A percentile compares a stretch with the other conserved stretches of the same genome.
Evolutionary conservation across 2,113 vertebrate species (phyloP).

Genomic region (Eclectus roratus): DNA sequence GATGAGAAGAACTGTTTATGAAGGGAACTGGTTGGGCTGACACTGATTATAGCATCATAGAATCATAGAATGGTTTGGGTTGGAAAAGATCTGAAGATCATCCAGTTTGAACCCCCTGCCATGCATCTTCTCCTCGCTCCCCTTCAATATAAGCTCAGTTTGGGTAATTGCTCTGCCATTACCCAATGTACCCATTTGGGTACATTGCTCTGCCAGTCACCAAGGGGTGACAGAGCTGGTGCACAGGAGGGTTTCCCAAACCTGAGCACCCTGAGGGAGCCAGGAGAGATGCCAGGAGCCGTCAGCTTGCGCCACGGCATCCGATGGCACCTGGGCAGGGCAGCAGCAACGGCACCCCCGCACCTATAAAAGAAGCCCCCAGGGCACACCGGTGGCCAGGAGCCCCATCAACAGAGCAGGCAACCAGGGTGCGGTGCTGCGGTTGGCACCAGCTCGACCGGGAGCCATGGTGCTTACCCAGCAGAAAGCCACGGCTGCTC

Average conservation of each 20-base stretch:
- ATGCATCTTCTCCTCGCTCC: not conserved
- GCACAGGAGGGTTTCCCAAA: not conserved
- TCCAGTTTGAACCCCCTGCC: not conserved
- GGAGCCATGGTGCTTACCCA: not conserved
- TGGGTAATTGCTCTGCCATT: not conserved
- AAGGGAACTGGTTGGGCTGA: not conserved
- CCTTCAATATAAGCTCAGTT: not conserved
- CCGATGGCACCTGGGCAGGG: not conserved
- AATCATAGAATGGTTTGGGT: not conserved
- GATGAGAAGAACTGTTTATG: not conserved
- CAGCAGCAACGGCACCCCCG: not conserved
- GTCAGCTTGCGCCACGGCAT: not conserved
- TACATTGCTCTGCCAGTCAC: not conserved
- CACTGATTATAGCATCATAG: not conserved
- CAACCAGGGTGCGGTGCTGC: not conserved
- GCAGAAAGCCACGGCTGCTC: not conserved
- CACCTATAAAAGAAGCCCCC: not conserved
- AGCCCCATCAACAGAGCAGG: not conserved
- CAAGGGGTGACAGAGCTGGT: too few species aligned
- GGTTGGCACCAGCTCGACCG: not conserved
- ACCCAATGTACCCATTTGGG: too few species aligned
- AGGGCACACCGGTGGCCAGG: not conserved
- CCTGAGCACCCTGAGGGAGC: not conserved
- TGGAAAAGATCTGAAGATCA: not conserved
- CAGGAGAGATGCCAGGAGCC: not conserved